phyloP scores from a whole-genome alignment of 2,113 vertebrate species.

The Cavia porcellus region DNA sequence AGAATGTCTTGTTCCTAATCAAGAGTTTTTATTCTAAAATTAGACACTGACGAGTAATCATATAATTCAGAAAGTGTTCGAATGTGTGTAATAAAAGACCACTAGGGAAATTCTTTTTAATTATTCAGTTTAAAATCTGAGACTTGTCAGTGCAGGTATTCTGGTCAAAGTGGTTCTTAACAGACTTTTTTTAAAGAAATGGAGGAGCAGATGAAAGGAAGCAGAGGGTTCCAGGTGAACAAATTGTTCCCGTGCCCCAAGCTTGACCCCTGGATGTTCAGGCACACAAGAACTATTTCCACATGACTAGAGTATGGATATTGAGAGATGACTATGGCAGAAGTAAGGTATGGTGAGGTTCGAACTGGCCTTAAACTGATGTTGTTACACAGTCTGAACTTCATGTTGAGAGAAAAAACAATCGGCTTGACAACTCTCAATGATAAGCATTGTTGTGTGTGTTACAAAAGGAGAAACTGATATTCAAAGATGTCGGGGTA shows the following conservation, averaged over 20 bases:
- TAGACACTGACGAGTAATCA: not conserved
- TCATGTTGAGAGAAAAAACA: not conserved
- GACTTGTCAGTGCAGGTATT: not conserved
- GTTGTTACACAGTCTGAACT: not conserved
- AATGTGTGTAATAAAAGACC: not conserved
- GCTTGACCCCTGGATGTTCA: not conserved
- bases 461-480: not conserved
- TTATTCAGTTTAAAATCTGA: not conserved
- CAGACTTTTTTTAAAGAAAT: not conserved
- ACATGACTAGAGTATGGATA: not conserved
- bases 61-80: not conserved
- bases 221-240: not conserved
- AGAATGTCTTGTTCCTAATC: not conserved
- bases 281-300: not conserved
- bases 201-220: not conserved
- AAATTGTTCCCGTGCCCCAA: not conserved
- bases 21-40: not conserved
- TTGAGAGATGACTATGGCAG: not conserved
- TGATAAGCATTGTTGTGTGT: not conserved
- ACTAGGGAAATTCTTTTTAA: not conserved
- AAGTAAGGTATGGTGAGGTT: not conserved
- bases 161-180: not conserved
- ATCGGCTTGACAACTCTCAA: not conserved
- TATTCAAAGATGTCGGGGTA: not conserved
- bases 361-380: not conserved